These are phyloP conservation scores for Acanthaster planci DNA, from an alignment of 35 echinoderm and acorn worm genomes.

Conservation along the genomic window DNA sequence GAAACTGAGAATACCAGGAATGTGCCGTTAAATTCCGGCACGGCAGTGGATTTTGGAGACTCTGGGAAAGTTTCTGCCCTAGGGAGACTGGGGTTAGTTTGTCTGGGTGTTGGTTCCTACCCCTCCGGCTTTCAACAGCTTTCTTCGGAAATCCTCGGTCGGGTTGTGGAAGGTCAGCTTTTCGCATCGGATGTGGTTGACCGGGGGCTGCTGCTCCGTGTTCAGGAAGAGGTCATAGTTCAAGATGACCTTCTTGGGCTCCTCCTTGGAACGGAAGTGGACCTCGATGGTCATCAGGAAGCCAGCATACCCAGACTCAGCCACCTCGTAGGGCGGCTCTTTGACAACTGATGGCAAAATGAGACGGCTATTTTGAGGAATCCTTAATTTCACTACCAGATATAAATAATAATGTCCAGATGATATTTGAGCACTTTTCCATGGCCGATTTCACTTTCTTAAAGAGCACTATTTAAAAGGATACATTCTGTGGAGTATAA, in stretches of 20 bases:
- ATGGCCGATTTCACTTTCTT: too few relatives aligned
- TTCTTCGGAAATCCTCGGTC: conserved; percentile 96
- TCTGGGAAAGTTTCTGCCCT: too few relatives aligned
- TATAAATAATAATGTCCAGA: too few relatives aligned
- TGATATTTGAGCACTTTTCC: too few relatives aligned
- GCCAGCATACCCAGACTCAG: conserved; percentile 89
- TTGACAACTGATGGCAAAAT: conserved; percentile 66
- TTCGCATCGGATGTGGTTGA: conserved; percentile 92
- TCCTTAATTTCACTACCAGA: too few relatives aligned
- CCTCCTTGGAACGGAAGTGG: conserved; percentile 91
- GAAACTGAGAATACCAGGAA: too few relatives aligned
- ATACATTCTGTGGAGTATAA: too few relatives aligned
- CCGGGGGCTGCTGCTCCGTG: conserved; percentile 68
- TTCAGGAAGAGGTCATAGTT: conserved; percentile 96
- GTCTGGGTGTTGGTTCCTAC: conserved; percentile 47
- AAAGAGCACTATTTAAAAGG: too few relatives aligned
- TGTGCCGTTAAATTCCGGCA: too few relatives aligned
- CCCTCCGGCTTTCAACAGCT: conserved; percentile 88
- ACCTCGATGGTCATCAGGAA: conserved; percentile 92
- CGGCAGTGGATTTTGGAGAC: too few relatives aligned
- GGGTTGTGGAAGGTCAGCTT: conserved; percentile 97
- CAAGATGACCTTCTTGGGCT: conserved; percentile 95
- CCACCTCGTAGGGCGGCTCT: conserved; percentile 78
- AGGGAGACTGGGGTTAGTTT: too few relatives aligned
- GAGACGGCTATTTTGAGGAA: too few relatives aligned